A percentile compares a stretch with the other conserved stretches of the same genome.
These are phyloP conservation scores for Neodontobutis hainanensis DNA, from an alignment of 2,113 vertebrate species.

Conservation along the genomic window DNA sequence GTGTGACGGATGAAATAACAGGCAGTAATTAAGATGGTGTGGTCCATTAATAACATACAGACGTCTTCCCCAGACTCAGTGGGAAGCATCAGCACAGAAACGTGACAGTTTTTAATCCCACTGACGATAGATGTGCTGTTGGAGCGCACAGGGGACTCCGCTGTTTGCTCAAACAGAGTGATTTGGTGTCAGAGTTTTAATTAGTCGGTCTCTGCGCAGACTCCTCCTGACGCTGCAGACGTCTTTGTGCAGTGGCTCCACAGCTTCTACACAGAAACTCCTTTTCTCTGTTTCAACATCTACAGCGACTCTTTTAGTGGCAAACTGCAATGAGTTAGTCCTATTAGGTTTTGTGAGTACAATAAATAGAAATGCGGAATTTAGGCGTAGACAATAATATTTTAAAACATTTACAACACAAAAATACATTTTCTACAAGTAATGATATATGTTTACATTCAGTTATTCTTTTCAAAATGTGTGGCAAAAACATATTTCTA, in stretches of 20 bases:
- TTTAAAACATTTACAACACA: no score
- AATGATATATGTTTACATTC: no score
- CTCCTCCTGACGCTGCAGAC: background rate
- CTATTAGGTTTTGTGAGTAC: background rate
- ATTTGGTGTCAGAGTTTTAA: constrained; percentile 46
- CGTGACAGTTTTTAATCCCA: constrained; percentile 31
- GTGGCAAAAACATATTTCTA: no score
- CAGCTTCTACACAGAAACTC: background rate
- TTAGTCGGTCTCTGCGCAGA: constrained; percentile 26
- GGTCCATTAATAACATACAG: constrained; percentile 23
- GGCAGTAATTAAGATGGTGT: constrained; percentile 39
- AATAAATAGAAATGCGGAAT: no score
- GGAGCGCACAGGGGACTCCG: constrained; percentile 22
- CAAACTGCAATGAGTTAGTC: background rate
- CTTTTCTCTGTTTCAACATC: no score
- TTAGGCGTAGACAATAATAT: no score
- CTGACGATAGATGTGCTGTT: constrained; percentile 28
- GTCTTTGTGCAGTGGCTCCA: constrained; percentile 7
- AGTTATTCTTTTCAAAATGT: no score
- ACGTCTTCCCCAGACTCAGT: constrained; percentile 7
- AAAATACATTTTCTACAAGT: no score
- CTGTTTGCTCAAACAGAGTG: constrained; percentile 19
- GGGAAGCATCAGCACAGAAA: constrained; percentile 13
- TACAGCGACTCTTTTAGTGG: background rate
- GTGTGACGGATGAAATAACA: constrained; percentile 8